Evolutionary conservation across 2,113 vertebrate species (phyloP), one percentile per base, ranked within the genome.

Genomic region (Odocoileus virginianus): DNA sequence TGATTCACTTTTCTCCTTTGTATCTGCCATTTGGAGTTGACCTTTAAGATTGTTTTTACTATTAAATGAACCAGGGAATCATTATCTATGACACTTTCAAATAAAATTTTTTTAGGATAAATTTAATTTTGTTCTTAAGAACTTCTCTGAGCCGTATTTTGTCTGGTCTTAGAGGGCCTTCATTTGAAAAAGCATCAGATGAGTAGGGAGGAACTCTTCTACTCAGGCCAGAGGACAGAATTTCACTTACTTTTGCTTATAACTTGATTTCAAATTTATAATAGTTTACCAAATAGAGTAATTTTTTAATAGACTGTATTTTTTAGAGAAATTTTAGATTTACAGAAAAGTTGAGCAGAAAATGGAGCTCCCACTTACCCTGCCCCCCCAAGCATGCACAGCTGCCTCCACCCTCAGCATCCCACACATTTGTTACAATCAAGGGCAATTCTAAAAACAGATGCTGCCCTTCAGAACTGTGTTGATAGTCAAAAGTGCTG

Each of bases 101-200:
- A 43, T 89, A 82, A 47, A 7, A 12, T 76, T 28, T 54, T 85
- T 81, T 64, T 36, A 33, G 58, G 25, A 64, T 90, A 36, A 90
- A 90, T 94, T 84, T n/a, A 58, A 30, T 91, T 97, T 96, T 11
- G 21, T 86, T 74, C 16, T 93, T 89, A 95, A 6, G 58, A 54
- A 7, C 43, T 64, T 28, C 17, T 86, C 45, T 74, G 50, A 86
- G 67, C n/a, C 21, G 1, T 90, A 43, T 81, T 97, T 87, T 40
- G 81, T 86, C 3, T 91, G 8, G 2, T 95, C 45, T 97, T 93
- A 91, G 61, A 93, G 43, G 12, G 19, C n/a, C 43, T 91, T 93
- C 47, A 16, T 47, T 89, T 61, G 82, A 84, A 47, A 93, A 61
- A 85, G 19, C 19, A 23, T 88, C 40, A 55, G 64, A 28, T 91